Evolutionary conservation across 2,888 invertebrate genomes (phyloP), one percentile per base, ranked within the genome.

Genomic region (Nemoura dubitans): DNA sequence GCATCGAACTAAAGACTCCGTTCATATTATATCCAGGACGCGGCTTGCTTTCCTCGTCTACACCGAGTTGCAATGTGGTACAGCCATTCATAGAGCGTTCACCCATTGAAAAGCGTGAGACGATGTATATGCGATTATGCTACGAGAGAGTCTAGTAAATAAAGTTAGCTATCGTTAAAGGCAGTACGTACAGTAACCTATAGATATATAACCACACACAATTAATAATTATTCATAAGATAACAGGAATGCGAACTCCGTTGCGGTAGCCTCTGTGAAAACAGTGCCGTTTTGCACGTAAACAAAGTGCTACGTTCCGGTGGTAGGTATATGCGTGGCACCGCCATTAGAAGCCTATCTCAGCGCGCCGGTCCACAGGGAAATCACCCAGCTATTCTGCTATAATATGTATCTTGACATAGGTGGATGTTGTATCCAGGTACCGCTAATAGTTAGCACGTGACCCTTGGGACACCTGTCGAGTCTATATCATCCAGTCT

Each of bases 361-460:
- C 21, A 59, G 59, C 59, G 21, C 59, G 42, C 10, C 3, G 78
- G 85, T 82, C 87, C 85, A 21, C 76, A 26, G 87, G 87, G 87
- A 87, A 87, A 87, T 87, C 83, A 87, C 76, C 36, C 59, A 59
- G 77, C 59, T 29, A 77, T 87, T 87, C 85, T 87, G 59, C 59
- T 59, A 59, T 59, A 85, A 77, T 28, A 26, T 36, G 76, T 85
- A 81, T 86, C 86, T 86, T 86, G 84, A 85, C 86, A 85, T 43
- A 84, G 77, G 83, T 80, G 43, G 80, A 83, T 42, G 84, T 81
- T 81, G 59, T n/a, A 43, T 81, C 10, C 84, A 80, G 76, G 84
- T 76, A 82, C 85, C 76, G 76, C 85, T 87, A 87, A 86, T 87
- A 86, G 87, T 77, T 82, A 85, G 83, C 85, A 86, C 85, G 87